These are phyloP conservation scores for Epinotia ramella DNA, from an alignment of 2,888 invertebrate species.

Conservation along the genomic window DNA sequence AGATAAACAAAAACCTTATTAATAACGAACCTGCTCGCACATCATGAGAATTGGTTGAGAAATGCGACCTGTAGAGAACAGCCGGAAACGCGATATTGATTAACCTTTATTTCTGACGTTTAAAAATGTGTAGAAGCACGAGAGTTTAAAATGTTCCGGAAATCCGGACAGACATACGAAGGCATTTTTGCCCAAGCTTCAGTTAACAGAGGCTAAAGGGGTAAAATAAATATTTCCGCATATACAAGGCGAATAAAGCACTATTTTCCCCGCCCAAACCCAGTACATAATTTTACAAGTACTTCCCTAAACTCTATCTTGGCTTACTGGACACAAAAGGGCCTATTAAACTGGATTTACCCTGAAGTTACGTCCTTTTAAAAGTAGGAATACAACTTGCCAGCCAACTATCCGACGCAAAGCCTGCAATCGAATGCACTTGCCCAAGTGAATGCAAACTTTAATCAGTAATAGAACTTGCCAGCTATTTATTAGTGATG, in stretches of 20 bases:
- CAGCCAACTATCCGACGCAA: conserved; percentile 32
- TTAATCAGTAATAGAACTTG: conserved; percentile 2
- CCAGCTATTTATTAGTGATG: conserved; percentile 11
- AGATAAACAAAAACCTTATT: too few relatives aligned
- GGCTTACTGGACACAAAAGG: background rate
- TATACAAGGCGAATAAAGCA: background rate
- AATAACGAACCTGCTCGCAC: too few relatives aligned
- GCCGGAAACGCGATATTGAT: too few relatives aligned
- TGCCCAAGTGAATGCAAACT: conserved; percentile 10
- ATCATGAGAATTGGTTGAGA: too few relatives aligned
- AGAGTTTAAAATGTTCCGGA: too few relatives aligned
- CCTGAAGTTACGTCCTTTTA: background rate
- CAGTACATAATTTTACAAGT: background rate
- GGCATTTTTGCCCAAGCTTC: too few relatives aligned
- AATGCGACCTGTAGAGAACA: too few relatives aligned
- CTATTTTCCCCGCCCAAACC: background rate
- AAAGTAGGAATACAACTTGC: background rate
- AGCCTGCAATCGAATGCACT: conserved; percentile 33
- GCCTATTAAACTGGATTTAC: background rate
- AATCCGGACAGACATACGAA: too few relatives aligned
- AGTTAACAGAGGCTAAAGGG: too few relatives aligned
- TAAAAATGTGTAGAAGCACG: too few relatives aligned
- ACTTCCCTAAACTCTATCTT: background rate
- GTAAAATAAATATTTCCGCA: background rate
- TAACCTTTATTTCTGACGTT: too few relatives aligned